Evolutionary conservation across 92 coral and sea anemone species (phyloP).

Genomic region (Paragorgia papillata): DNA sequence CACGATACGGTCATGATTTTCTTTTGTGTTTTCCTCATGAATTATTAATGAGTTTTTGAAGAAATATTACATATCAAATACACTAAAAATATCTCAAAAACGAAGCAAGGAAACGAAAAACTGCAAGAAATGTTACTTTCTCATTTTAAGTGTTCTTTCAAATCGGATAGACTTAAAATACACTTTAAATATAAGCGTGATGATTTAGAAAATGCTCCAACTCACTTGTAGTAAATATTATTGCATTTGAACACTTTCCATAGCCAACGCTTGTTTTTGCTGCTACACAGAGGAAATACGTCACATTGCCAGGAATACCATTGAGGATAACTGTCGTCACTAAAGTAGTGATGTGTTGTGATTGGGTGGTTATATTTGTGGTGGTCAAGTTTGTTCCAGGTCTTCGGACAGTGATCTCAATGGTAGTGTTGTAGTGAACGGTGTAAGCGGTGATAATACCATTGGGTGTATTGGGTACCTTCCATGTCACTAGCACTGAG

Average conservation of each 20-base stretch:
- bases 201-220: not conserved
- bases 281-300: constrained; percentile 76
- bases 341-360: not conserved
- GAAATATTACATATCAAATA: no score
- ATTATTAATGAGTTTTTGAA: no score
- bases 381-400: constrained; percentile 31
- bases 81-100: no score
- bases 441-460: constrained; percentile 67
- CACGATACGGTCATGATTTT: no score
- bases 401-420: constrained; percentile 7
- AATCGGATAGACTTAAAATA: no score
- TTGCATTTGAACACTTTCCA: constrained; percentile 58
- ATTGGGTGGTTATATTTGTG: constrained; percentile 34
- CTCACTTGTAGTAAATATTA: constrained; percentile 57
- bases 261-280: constrained; percentile 81
- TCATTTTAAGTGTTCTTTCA: no score
- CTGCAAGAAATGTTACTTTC: no score
- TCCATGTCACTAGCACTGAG: constrained; percentile 65
- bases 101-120: no score
- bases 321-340: constrained; percentile 39
- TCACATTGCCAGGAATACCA: constrained; percentile 71
- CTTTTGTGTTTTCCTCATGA: no score
- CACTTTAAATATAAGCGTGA: no score
- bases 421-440: constrained; percentile 60
- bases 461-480: constrained; percentile 64